Evolutionary conservation across 2,797 vertebrate species (phyloP).

Genomic region (Ficedula albicollis): DNA sequence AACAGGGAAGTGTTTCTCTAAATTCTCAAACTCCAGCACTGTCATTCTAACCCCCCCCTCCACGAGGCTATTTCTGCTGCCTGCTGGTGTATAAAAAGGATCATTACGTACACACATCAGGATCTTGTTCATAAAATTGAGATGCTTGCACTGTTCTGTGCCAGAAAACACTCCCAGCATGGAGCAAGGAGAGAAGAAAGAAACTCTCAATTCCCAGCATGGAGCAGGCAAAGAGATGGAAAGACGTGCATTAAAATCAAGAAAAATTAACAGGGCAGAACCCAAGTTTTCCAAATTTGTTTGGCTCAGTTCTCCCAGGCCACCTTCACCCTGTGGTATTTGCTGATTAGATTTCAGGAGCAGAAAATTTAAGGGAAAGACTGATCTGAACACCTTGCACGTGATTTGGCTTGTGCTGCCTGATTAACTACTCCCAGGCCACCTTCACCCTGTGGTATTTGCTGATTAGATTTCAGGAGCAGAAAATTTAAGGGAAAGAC

Average conservation of each 20-base stretch:
- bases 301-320: neutral
- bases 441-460: neutral
- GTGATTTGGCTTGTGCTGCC: neutral
- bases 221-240: neutral
- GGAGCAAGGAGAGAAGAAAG: neutral
- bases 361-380: neutral
- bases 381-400: neutral
- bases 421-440: neutral
- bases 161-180: slow-evolving; percentile 41
- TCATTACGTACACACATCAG: slow-evolving; percentile 49
- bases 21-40: neutral
- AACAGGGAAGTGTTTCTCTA: neutral
- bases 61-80: slow-evolving; percentile 49
- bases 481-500: neutral
- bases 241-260: neutral
- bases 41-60: neutral
- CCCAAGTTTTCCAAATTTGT: neutral
- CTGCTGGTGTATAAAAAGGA: slow-evolving; percentile 57
- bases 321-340: neutral
- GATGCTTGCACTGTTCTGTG: slow-evolving; percentile 10
- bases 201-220: neutral
- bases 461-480: neutral
- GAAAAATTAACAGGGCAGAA: neutral
- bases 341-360: neutral
- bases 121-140: slow-evolving; percentile 64